A percentile compares a stretch with the other conserved stretches of the same genome.
These are phyloP conservation scores for Smittia sp. DNA, from an alignment of 2,888 invertebrate species.

Conservation along the genomic window DNA sequence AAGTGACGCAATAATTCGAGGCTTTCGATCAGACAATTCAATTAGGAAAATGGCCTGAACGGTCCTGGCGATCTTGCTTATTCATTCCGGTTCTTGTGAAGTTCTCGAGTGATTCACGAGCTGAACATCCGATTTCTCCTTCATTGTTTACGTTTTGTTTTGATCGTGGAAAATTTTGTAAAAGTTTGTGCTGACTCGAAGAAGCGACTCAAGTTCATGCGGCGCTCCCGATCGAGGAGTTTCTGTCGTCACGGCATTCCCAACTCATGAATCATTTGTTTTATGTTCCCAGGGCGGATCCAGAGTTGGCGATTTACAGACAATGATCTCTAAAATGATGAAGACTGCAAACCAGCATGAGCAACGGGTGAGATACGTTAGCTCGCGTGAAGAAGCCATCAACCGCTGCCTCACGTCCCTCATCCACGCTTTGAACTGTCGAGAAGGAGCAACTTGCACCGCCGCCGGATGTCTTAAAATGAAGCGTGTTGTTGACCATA, in stretches of 20 bases:
- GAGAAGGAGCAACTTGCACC: constrained; percentile 20
- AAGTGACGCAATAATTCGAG: not conserved
- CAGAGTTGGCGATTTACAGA: constrained; percentile 11
- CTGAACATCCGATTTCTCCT: not conserved
- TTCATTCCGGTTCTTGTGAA: not conserved
- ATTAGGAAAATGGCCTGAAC: not conserved
- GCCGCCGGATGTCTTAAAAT: constrained; percentile 32
- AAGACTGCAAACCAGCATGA: constrained; percentile 28
- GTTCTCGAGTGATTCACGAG: not conserved
- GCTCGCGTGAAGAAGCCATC: constrained; percentile 32
- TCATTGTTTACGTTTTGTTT: constrained; percentile 9
- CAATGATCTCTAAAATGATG: constrained; percentile 33
- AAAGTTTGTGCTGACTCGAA: not conserved
- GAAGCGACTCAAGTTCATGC: not conserved
- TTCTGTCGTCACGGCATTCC: too few relatives aligned
- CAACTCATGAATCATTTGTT: not conserved
- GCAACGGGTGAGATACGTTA: constrained; percentile 29
- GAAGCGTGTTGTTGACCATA: constrained; percentile 37
- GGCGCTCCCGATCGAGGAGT: not conserved
- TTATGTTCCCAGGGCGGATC: constrained; percentile 31
- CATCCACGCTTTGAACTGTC: constrained; percentile 36
- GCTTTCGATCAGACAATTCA: not conserved
- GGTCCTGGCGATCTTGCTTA: not conserved
- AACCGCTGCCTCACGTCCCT: constrained; percentile 28
- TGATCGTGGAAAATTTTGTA: not conserved